A percentile compares a stretch with the other conserved stretches of the same genome.
Conservation (phyloP, 2,888 invertebrate genomes). For the Endotricha flammealis region DNA sequence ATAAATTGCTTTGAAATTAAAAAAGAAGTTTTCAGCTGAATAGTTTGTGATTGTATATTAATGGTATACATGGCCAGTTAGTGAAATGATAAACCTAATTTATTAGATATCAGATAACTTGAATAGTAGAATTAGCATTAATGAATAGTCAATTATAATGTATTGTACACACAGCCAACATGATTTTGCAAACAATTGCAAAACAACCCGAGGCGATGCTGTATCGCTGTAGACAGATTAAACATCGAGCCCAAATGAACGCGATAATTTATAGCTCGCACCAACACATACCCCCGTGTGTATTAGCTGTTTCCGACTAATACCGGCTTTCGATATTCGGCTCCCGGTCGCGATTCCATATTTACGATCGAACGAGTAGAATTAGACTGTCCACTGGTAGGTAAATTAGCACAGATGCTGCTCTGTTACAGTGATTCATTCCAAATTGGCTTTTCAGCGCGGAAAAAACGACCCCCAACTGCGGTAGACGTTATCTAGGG, state of each 20-base stretch:
- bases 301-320: slow-evolving; percentile 78
- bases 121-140: too few relatives aligned
- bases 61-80: too few relatives aligned
- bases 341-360: slow-evolving; percentile 72
- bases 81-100: too few relatives aligned
- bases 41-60: too few relatives aligned
- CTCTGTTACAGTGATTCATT: slow-evolving; percentile 77
- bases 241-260: slow-evolving; percentile 77
- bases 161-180: slow-evolving; percentile 1
- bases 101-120: too few relatives aligned
- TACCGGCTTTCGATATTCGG: slow-evolving; percentile 78
- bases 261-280: slow-evolving; percentile 74
- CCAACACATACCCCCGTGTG: slow-evolving; percentile 72
- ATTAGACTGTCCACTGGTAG: slow-evolving; percentile 78
- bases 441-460: slow-evolving; percentile 76
- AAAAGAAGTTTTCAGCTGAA: too few relatives aligned
- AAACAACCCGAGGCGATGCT: slow-evolving; percentile 51
- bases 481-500: slow-evolving; percentile 64
- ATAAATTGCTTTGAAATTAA: too few relatives aligned
- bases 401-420: slow-evolving; percentile 79
- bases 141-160: too few relatives aligned
- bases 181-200: slow-evolving; percentile 18
- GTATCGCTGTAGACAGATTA: slow-evolving; percentile 70
- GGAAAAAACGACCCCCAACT: slow-evolving; percentile 57
- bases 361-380: slow-evolving; percentile 73